Evolutionary conservation across 2,113 vertebrate genomes (phyloP), one percentile per base, ranked within the genome.

Genomic region (Scopus umbretta): DNA sequence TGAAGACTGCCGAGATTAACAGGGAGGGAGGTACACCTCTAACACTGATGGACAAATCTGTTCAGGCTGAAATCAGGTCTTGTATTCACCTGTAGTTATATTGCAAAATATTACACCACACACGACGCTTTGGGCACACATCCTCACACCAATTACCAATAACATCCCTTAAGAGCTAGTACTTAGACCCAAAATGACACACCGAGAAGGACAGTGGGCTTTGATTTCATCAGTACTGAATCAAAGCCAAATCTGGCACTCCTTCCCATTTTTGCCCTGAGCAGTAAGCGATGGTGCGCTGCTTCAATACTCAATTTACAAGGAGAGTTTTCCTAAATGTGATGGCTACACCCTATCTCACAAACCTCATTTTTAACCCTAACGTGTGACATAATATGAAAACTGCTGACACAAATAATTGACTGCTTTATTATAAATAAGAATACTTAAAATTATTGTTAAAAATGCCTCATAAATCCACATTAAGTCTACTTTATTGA

Each of bases 381-480:
- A 95, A 76, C 36, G 72, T 66, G 55, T 76, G 84, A 90, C 66
- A 82, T n/a, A 89, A 81, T 45, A 62, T 47, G 63, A 89, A 93
- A 93, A 95, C 20, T 78, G 66, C 74, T 66, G 55, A 91, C 86
- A 90, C 55, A 96, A 94, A 91, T 92, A 93, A 96, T 80, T 87
- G 89, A 81, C 74, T 91, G 70, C 58, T 94, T 95, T 88, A 59
- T 76, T 74, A 94, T 71, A 96, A 96, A 94, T 55, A 94, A 63
- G 66, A 91, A 59, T 40, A 47, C 49, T 71, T 90, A 47, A 53
- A 90, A 49, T 89, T 63, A 83, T 74, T 95, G 92, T 90, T 76
- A 3, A 80, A 80, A 92, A 90, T 16, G 53, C 34, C 32, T 92
- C 80, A 94, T 85, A 86, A 96, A 83, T 90, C 53, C 74, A 76